Percentiles rank a stretch among this genome's conserved stretches.
These are phyloP conservation scores for Amblyopsis rosae DNA, from an alignment of 2,113 vertebrate genomes.

Conservation along the genomic window DNA sequence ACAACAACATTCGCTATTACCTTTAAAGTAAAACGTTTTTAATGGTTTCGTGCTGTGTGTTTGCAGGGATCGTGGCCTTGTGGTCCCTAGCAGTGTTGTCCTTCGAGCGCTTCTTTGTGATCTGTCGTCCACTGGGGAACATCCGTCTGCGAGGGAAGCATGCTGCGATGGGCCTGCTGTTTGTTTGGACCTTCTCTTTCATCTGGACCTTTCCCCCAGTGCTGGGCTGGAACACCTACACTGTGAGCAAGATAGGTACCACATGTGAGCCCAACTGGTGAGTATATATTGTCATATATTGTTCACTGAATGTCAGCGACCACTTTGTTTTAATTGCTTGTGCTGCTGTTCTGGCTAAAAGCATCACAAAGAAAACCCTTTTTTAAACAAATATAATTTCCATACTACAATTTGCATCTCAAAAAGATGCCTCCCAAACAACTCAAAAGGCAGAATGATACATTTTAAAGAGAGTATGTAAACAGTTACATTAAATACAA, in stretches of 20 bases:
- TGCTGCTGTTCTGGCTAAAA: no score
- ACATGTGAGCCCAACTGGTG: constrained; percentile 94
- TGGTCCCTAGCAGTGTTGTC: constrained; percentile 89
- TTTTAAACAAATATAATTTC: no score
- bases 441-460: background rate
- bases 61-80: constrained; percentile 85
- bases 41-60: constrained; percentile 13
- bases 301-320: no score
- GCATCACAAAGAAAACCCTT: no score
- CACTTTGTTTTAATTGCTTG: background rate
- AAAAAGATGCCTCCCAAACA: no score
- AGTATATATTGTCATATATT: constrained; percentile 52
- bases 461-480: background rate
- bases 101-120: constrained; percentile 84
- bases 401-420: no score
- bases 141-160: constrained; percentile 74
- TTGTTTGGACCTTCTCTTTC: constrained; percentile 88
- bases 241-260: constrained; percentile 88
- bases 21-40: no score
- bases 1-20: no score
- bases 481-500: no score
- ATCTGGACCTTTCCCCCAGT: constrained; percentile 87
- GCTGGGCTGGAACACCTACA: constrained; percentile 90
- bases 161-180: constrained; percentile 80
- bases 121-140: constrained; percentile 82